Percentiles rank a stretch among this genome's conserved stretches.
These are phyloP conservation scores for Hucho hucho DNA, from an alignment of 2,113 vertebrate species.

Conservation along the genomic window DNA sequence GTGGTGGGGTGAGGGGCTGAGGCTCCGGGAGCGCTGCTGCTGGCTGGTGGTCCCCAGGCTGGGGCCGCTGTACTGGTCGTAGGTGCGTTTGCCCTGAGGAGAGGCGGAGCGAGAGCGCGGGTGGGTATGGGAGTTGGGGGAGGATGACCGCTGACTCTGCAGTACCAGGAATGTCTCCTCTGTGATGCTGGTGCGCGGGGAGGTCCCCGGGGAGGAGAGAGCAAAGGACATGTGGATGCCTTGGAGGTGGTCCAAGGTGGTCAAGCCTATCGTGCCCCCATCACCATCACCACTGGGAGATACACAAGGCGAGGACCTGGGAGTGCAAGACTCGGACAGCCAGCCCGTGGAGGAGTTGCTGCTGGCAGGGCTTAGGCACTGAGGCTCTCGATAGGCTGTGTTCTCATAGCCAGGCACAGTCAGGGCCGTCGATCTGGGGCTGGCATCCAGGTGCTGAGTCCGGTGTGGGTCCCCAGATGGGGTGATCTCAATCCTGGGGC, in stretches of 20 bases:
- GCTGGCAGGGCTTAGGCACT: conserved; percentile 90
- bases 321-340: conserved; percentile 83
- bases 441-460: conserved; percentile 81
- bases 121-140: conserved; percentile 83
- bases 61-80: conserved; percentile 85
- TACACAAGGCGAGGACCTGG: conserved; percentile 94
- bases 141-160: conserved; percentile 95
- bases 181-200: conserved; percentile 85
- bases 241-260: conserved; percentile 86
- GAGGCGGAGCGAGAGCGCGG: conserved; percentile 86
- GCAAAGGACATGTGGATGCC: conserved; percentile 88
- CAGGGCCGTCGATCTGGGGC: conserved; percentile 85
- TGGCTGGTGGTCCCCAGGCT: conserved; percentile 63
- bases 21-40: conserved; percentile 57
- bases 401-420: conserved; percentile 90
- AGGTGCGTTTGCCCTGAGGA: conserved; percentile 94
- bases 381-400: conserved; percentile 86
- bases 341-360: conserved; percentile 98
- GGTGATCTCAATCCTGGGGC: conserved; percentile 97
- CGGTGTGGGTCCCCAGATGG: conserved; percentile 90
- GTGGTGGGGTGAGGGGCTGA: conserved; percentile 88
- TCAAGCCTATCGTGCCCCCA: conserved; percentile 72
- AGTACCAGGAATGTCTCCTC: conserved; percentile 87
- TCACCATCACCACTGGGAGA: conserved; percentile 85
- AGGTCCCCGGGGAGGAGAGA: conserved; percentile 91